Base-by-base conservation (phyloP, 2,888 invertebrate species). In the Argynnis bischoffii region DNA sequence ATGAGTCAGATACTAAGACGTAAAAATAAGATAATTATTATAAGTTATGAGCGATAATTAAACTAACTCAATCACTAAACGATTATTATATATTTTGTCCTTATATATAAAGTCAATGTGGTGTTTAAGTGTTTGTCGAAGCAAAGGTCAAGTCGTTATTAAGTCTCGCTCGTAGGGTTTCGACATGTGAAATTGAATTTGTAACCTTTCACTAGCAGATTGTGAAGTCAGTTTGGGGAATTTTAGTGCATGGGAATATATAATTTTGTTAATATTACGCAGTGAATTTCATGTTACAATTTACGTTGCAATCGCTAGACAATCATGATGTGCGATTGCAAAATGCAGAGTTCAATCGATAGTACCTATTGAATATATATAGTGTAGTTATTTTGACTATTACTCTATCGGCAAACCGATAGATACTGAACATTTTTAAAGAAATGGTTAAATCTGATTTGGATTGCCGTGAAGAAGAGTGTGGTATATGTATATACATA, bases 71-170 rank as follows among this genome's bases (percentile, higher is more conserved):
- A 59, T 18, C 46, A 46, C 46, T 57, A 16, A 21, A 47, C 21
- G n/a, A 47, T 21, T 18, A 18, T 50, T 61, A 35, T 51, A 50
- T 70, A 64, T 48, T 31, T 65, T 66, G 68, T 68, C 59, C 51
- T 70, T 61, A 57, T 51, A 57, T 48, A 8, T 56, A 55, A 61
- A 55, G 18, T 46, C 61, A 14, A 60, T 50, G 59, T 41, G 50
- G 41, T 61, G 31, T 41, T 31, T 56, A 35, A 57, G 50, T 59
- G 59, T 54, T 65, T 51, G 55, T 61, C 56, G 55, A 66, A 55
- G 56, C 16, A 67, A 64, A 70, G 64, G 67, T 69, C 61, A 64
- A 53, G 51, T 54, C 41, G 64, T 61, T 64, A 57, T 67, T 50
- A 67, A 55, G 55, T 60, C 41, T 59, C 61, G 21, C 55, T 67